These are phyloP conservation scores for Cylindroiulus punctatus DNA, from an alignment of 2,888 invertebrate genomes.

Conservation along the genomic window DNA sequence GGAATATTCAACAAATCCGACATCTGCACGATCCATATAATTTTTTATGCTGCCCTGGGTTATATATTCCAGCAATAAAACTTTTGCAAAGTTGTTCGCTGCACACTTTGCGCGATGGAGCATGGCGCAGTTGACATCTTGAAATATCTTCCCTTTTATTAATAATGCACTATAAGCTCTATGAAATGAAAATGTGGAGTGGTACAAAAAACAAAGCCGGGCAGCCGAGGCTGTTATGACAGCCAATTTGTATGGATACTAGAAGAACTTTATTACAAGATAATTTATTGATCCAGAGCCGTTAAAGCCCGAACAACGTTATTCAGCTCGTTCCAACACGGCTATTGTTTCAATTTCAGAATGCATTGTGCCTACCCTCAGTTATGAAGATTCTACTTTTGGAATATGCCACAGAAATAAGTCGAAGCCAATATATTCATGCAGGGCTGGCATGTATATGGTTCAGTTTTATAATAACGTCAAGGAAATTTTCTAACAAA, in stretches of 20 bases:
- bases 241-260: conserved; percentile 14
- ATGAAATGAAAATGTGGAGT: conserved; percentile 12
- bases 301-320: conserved; percentile 5
- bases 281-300: conserved; percentile 15
- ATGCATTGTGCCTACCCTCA: neutral
- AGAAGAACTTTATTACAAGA: conserved; percentile 4
- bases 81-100: conserved; percentile 4
- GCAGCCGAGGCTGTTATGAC: neutral
- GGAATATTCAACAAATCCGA: conserved; percentile 8
- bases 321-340: neutral
- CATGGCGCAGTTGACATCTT: conserved; percentile 22
- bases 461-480: too few species aligned
- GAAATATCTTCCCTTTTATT: conserved; percentile 32
- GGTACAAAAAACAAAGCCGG: conserved; percentile 13
- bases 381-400: neutral
- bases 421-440: neutral
- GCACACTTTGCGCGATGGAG: conserved; percentile 16
- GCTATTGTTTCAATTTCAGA: conserved; percentile 4
- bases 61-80: neutral
- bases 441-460: neutral
- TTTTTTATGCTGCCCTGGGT: neutral
- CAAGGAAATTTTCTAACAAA: too few species aligned
- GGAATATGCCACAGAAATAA: neutral
- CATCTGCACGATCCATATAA: conserved; percentile 15
- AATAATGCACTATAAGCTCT: neutral